phyloP scores from a whole-genome alignment of 2,888 invertebrate species.

The Drosophila hamatofila region DNA sequence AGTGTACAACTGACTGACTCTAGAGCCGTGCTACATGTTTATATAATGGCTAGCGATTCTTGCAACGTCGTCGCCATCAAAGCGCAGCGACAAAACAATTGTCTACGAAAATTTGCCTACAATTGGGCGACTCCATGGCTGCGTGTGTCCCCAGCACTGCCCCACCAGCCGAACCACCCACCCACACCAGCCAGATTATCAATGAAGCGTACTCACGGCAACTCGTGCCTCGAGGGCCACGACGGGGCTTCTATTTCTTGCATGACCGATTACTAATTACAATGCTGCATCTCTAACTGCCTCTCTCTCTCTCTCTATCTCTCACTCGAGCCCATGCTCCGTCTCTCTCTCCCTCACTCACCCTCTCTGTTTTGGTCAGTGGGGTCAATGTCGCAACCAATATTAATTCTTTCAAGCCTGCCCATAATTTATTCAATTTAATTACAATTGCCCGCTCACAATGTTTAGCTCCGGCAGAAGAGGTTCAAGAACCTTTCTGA shows the following conservation, averaged over 20 bases:
- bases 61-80: conserved; percentile 72
- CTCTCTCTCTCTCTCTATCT: conserved; percentile 4
- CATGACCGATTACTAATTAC: conserved; percentile 84
- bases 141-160: conserved; percentile 69
- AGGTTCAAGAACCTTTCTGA: conserved; percentile 44
- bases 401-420: conserved; percentile 25
- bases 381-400: conserved; percentile 77
- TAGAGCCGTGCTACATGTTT: conserved; percentile 69
- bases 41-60: conserved; percentile 79
- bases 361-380: conserved; percentile 43
- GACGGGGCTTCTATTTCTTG: conserved; percentile 75
- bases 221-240: conserved; percentile 42
- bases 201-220: conserved; percentile 69
- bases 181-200: conserved; percentile 50
- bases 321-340: background rate
- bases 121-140: conserved; percentile 62
- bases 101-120: conserved; percentile 68
- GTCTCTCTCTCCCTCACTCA: conserved; percentile 6
- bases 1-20: conserved; percentile 77
- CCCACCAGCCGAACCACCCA: conserved; percentile 26
- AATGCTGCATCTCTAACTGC: conserved; percentile 49
- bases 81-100: conserved; percentile 81
- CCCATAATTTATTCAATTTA: conserved; percentile 28
- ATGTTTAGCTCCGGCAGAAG: background rate
- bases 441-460: conserved; percentile 35